phyloP scores from a whole-genome alignment of 2,797 vertebrate genomes.

The Sebastes diaconus region DNA sequence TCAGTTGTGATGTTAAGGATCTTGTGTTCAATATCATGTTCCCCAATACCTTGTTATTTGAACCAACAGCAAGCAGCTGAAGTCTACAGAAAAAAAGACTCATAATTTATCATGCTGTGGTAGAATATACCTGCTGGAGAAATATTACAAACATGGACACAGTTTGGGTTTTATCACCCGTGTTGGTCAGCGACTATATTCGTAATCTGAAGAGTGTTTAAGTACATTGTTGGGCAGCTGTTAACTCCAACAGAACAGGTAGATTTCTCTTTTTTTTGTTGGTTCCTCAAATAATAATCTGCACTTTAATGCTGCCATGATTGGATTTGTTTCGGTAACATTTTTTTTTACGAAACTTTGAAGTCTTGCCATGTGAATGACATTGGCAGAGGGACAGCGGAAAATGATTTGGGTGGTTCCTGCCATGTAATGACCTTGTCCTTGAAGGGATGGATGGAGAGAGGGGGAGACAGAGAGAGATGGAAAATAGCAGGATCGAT shows the following conservation, averaged over 20 bases:
- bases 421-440: conserved; percentile 50
- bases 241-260: not conserved
- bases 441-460: conserved; percentile 43
- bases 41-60: not conserved
- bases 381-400: conserved; percentile 9
- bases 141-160: not conserved
- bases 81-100: not conserved
- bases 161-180: not conserved
- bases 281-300: not conserved
- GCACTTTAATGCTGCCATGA: not conserved
- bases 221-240: not conserved
- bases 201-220: not conserved
- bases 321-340: not conserved
- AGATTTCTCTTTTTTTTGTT: not conserved
- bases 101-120: not conserved
- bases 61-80: not conserved
- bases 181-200: not conserved
- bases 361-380: conserved; percentile 18
- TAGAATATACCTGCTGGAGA: not conserved
- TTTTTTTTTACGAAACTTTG: not conserved
- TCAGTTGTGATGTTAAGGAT: not conserved
- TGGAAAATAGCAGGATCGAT: conserved; percentile 57
- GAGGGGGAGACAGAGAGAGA: conserved; percentile 20
- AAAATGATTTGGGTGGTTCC: conserved; percentile 11
- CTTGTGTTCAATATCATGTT: conserved; percentile 1